A percentile compares a stretch with the other conserved stretches of the same genome.
These are phyloP conservation scores for Aurelia aurita complex sp. Pacific DNA, from an alignment of 30 jellyfish, hydroid and myxozoan genomes.

Conservation along the genomic window DNA sequence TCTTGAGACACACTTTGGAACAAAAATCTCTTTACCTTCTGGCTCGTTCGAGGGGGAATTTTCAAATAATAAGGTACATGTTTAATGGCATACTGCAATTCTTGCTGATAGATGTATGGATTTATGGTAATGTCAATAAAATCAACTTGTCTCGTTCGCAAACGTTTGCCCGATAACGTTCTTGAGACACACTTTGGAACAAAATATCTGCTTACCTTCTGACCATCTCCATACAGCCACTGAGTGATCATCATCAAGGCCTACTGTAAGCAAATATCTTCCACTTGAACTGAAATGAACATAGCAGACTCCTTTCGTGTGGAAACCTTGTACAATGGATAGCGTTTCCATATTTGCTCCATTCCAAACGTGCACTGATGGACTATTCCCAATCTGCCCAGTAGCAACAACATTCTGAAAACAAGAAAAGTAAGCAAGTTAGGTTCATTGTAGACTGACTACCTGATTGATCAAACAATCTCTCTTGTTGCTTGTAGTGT, in stretches of 20 bases:
- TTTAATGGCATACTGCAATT: too few relatives aligned
- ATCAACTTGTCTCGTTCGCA: too few relatives aligned
- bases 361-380: slow-evolving; percentile 95
- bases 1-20: too few relatives aligned
- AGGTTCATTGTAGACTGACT: background rate
- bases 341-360: slow-evolving; percentile 78
- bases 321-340: slow-evolving; percentile 90
- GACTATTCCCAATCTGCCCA: slow-evolving; percentile 91
- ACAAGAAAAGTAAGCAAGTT: background rate
- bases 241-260: slow-evolving; percentile 87
- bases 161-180: too few relatives aligned
- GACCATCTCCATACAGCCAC: slow-evolving; percentile 97
- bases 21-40: too few relatives aligned
- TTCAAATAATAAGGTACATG: too few relatives aligned
- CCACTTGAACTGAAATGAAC: slow-evolving; percentile 98
- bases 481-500: too few relatives aligned
- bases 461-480: too few relatives aligned
- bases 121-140: too few relatives aligned
- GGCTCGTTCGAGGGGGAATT: too few relatives aligned
- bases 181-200: too few relatives aligned
- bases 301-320: slow-evolving; percentile 89
- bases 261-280: slow-evolving; percentile 80
- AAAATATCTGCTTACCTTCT: slow-evolving; percentile 69
- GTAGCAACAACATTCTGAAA: slow-evolving; percentile 91
- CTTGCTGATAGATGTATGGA: too few relatives aligned